Conservation (phyloP, 1,140 invertebrate genomes). For the Ceratina calcarata region DNA sequence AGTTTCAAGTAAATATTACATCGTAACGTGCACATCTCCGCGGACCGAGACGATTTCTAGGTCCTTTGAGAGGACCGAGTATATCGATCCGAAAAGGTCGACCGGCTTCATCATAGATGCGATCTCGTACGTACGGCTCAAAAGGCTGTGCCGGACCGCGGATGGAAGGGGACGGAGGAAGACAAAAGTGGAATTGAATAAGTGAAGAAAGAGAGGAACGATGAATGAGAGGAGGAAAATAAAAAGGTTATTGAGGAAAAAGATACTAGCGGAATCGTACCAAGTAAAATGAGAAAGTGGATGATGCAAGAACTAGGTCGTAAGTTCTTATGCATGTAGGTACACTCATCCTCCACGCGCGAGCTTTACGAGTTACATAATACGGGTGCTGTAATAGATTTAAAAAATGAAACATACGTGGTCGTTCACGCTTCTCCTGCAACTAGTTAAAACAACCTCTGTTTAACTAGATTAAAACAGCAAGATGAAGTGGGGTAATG, state of each 20-base stretch:
- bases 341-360: too few relatives aligned
- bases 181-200: not conserved
- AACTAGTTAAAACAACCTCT: too few relatives aligned
- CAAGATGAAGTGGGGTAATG: too few relatives aligned
- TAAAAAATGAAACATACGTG: not conserved
- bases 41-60: conserved; percentile 1
- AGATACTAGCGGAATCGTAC: too few relatives aligned
- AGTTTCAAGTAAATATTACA: conserved; percentile 35
- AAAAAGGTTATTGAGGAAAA: not conserved
- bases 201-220: not conserved
- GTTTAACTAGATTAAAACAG: too few relatives aligned
- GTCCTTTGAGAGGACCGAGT: not conserved
- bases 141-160: not conserved
- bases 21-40: not conserved
- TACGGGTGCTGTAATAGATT: not conserved
- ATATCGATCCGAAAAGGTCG: conserved; percentile 13
- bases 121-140: not conserved
- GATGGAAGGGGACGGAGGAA: not conserved
- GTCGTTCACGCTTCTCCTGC: not conserved
- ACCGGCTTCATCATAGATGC: not conserved
- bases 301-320: too few relatives aligned
- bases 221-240: not conserved
- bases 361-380: not conserved
- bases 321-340: too few relatives aligned
- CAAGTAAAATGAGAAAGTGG: too few relatives aligned